Evolutionary conservation across 2,888 invertebrate species (phyloP), one percentile per base, ranked within the genome.

Genomic region (Hypselothyrea guttata): DNA sequence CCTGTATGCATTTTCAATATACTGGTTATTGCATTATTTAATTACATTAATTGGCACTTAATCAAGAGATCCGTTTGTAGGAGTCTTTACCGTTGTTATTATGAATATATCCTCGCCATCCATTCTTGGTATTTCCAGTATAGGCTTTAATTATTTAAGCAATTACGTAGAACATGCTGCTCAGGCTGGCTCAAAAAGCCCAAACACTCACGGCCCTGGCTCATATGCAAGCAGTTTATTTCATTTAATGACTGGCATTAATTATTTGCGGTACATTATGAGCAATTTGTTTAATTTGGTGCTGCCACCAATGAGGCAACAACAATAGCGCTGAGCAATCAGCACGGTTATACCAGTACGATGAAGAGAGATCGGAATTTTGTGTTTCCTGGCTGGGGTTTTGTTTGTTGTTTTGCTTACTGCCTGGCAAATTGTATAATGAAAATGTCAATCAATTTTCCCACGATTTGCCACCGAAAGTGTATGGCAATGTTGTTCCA

Each of bases 381-480:
- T 41, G 40, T 34, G 61, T 61, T 63, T 71, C 38, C 52, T 55
- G 57, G 42, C 42, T 57, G 41, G 18, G 46, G 48, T 49, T 7
- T 9, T 1, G 16, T 42, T 44, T 53, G 34, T 58, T 57, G 65
- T 59, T 67, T 63, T 70, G 76, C 60, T 52, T 58, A 59, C 28
- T 71, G 67, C 64, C 58, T 71, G 63, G 72, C 64, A 75, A 75
- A 82, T 81, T 84, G 79, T 75, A 71, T 85, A 85, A 87, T 84
- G 81, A 85, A 86, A 83, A 84, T 87, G 87, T 84, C 85, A 87
- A 86, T 86, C 85, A 86, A 86, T 86, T 86, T 84, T 87, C 75
- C 78, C 82, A 85, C 84, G 87, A 84, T 86, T 87, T 85, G 77
- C 75, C 75, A 66, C 71, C 74, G n/a, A 71, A 85, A 71, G 75